phyloP scores from a whole-genome alignment of 2,888 invertebrate species.

The Sepioteuthis lessoniana region DNA sequence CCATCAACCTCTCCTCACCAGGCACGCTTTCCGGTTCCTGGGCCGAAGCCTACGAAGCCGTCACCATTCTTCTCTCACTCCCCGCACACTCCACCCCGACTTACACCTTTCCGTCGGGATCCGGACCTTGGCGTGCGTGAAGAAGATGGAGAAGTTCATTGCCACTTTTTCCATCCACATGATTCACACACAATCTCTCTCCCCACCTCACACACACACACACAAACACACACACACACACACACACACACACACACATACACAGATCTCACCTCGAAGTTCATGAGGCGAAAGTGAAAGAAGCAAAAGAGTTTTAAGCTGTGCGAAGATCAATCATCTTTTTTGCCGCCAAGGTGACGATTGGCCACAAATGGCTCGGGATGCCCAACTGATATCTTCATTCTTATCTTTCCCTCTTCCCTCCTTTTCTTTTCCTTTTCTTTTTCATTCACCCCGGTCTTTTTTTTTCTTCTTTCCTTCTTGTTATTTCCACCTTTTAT shows the following conservation, averaged over 20 bases:
- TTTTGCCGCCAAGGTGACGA: background rate
- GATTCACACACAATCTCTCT: background rate
- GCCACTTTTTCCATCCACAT: background rate
- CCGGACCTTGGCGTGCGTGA: background rate
- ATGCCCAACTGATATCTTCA: too few species aligned
- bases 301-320: background rate
- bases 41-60: background rate
- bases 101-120: background rate
- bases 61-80: background rate
- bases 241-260: too few species aligned
- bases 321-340: constrained; percentile 2
- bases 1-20: background rate
- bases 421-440: background rate
- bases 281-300: background rate
- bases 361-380: background rate
- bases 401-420: background rate
- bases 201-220: background rate
- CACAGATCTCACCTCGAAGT: background rate
- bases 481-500: background rate
- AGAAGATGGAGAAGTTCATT: background rate
- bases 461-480: background rate
- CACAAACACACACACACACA: background rate
- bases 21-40: background rate
- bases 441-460: background rate
- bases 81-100: background rate